Conservation (phyloP, 2,797 vertebrate species). For the Rhinogobio ventralis region DNA sequence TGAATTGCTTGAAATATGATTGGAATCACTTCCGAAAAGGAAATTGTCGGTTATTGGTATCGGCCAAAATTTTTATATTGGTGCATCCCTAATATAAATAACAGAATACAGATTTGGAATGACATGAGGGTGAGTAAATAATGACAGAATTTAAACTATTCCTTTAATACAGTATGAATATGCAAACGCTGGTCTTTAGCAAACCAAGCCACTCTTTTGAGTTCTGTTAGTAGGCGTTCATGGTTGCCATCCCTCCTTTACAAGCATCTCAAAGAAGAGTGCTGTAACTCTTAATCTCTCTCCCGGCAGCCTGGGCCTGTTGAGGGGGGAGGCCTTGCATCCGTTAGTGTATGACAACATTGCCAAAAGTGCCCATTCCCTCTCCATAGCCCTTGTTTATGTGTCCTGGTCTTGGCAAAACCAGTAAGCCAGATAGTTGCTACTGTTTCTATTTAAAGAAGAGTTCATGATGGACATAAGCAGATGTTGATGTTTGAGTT, state of each 20-base stretch:
- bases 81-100: neutral
- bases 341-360: conserved; percentile 59
- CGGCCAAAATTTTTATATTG: too few relatives aligned
- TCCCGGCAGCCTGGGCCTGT: conserved; percentile 37
- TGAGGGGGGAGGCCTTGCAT: conserved; percentile 66
- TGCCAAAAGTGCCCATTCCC: conserved; percentile 61
- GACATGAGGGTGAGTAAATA: neutral
- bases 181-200: conserved; percentile 10
- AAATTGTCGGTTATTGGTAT: too few relatives aligned
- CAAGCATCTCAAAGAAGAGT: conserved; percentile 21
- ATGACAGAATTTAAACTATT: neutral
- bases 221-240: conserved; percentile 18
- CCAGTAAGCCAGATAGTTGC: conserved; percentile 48
- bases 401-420: conserved; percentile 53
- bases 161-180: neutral
- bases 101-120: neutral
- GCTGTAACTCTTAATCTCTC: conserved; percentile 30
- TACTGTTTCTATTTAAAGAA: conserved; percentile 56
- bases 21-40: too few relatives aligned
- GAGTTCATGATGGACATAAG: conserved; percentile 48
- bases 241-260: conserved; percentile 26
- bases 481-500: conserved; percentile 50
- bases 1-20: too few relatives aligned
- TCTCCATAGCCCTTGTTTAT: conserved; percentile 68
- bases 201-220: conserved; percentile 7